Evolutionary conservation across 1,140 invertebrate species (phyloP).

Genomic region (Trialeurodes vaporariorum): DNA sequence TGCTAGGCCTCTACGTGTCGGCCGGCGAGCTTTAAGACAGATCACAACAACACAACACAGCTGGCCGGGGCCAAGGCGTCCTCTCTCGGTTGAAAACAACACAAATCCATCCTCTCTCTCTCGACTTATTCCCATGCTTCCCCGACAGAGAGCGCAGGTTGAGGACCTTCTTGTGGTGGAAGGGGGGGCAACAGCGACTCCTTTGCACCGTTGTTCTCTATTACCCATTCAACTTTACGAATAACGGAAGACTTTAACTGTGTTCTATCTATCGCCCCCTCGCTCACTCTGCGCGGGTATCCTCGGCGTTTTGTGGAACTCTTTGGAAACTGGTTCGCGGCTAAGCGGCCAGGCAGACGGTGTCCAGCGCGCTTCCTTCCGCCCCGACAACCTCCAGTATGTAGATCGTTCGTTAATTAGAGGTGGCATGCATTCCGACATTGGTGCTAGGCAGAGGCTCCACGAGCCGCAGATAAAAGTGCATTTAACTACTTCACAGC

Average conservation of each 20-base stretch:
- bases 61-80: neutral
- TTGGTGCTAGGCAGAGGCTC: no score
- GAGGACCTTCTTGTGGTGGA: no score
- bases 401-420: neutral
- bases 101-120: no score
- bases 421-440: no score
- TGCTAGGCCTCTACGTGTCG: neutral
- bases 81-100: neutral
- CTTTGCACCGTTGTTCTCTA: neutral
- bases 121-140: no score
- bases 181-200: no score
- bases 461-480: no score
- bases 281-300: no score
- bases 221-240: neutral
- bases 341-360: no score
- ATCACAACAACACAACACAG: neutral
- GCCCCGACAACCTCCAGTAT: neutral
- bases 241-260: no score
- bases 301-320: neutral
- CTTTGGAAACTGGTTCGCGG: neutral
- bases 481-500: no score
- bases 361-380: neutral
- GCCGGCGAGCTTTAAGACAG: neutral
- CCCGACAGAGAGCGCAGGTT: neutral
- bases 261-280: no score